Evolutionary conservation across 2,113 vertebrate species (phyloP), one percentile per base, ranked within the genome.

Genomic region (Trichechus manatus): DNA sequence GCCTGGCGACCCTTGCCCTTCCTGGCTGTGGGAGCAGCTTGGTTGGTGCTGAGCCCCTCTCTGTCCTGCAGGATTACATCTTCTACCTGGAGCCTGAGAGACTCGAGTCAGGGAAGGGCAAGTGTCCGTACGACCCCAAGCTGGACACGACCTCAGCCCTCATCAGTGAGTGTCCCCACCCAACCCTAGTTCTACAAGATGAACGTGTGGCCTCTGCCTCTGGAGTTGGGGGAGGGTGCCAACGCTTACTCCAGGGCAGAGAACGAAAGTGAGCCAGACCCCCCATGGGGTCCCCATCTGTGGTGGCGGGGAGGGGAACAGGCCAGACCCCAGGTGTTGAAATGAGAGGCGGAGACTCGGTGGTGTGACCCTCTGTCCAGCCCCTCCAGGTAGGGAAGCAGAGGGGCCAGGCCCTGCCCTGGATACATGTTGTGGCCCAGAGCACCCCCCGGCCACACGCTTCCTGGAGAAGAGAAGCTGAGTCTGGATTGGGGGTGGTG

Each of bases 91-190:
- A 99, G 97, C 99, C 99, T 0, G 99, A 99, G 96, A 99, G 99
- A 98, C 99, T 99, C 96, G 99, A 99, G 98, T 99, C 99, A 17
- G 99, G 99, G 97, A 99, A 99, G 98, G 99, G 99, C 96, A 99
- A 99, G 97, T 99, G 99, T 97, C 99, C 99, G 0, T 99, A 99
- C 0, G 99, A 99, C 98, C 99, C 99, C 97, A 99, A 99, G 99
- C 99, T 99, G 94, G 99, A 99, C 99, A 99, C 99, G 0, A 99
- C 99, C 91, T 99, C 99, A 2, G 99, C 99, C 23, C 99, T 99
- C 98, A 99, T 99, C 98, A 99, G 99, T 99, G 99, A 99, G 99
- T 99, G 87, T 15, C 75, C 53, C 72, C 11, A 13, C 33, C 25
- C 59, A 10, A 3, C 20, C 93, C 66, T 1, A 5, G 31, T 81